Evolutionary conservation across 2,797 vertebrate species (phyloP), one percentile per base, ranked within the genome.

Genomic region (Huso huso): DNA sequence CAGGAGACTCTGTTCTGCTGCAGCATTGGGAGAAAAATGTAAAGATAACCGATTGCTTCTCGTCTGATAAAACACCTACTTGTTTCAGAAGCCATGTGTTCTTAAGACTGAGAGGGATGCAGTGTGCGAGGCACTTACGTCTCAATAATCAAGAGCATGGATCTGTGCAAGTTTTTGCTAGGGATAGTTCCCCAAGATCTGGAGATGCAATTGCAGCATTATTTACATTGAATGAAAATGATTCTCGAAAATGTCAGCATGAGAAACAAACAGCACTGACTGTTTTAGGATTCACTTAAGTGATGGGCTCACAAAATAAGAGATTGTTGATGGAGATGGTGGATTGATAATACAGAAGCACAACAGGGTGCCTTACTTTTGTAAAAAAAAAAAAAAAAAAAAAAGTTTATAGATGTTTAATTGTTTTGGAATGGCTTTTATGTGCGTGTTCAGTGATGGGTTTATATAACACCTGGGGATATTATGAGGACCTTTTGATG

Each of bases 21-120:
- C 78, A 87, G 87, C 80, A 84, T 85, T 74, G 88, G 84, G 77
- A 92, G 87, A 59, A 93, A 93, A 89, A 90, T 91, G 69, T 91
- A 78, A 88, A 73, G 37, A 37, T 37, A 37, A 5, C 37, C 37
- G 5, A 37, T 37, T 37, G 37, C 37, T 37, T 37, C 37, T 37
- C 4, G 37, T 37, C 37, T 37, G 37, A 37, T 11, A 58, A 53
- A 53, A 53, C 9, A 12, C 9, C 9, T 12, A 53, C 52, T 9
- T 58, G 10, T 58, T 58, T 58, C 15, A 13, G 55, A 58, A 58
- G 55, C 12, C 12, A 9, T 58, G 55, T 58, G 55, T 58, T 10
- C 23, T 37, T 37, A 12, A 58, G 1, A 11, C 11, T 58, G 55
- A 11, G 7, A 7, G 11, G 4, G 55, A 7, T 58, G 55, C 10